Evolutionary conservation across 2,797 vertebrate genomes (phyloP), one percentile per base, ranked within the genome.

Genomic region (Nothura maculosa): DNA sequence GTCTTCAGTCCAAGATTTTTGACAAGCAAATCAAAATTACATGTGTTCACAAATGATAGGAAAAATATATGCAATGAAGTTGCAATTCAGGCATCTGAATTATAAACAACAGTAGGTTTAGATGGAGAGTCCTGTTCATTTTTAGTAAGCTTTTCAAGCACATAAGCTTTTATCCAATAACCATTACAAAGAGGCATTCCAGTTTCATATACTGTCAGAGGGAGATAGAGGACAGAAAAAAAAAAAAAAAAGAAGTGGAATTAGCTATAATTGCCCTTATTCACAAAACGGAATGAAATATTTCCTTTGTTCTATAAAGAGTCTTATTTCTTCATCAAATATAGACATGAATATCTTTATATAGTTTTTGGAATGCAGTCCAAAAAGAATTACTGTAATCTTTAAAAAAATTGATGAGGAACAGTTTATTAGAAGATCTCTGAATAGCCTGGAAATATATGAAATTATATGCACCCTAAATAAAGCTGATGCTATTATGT

Each of bases 401-500:
- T 82, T 90, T 89, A 76, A 87, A 90, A 95, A 54, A 55, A 74
- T 27, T 91, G 88, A 88, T 27, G 79, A 93, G 68, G 63, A 94
- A 67, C 70, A 88, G 60, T 95, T 96, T 96, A 94, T 94, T 95
- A 94, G 89, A 93, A 85, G 61, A 76, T 70, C 89, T 85, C 38
- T 90, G 87, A 88, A 90, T 52, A 52, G 50, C 89, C 95, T 86
- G 84, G 78, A 92, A 95, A 54, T 90, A 92, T 85, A 92, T 84
- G 60, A 95, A 94, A 80, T 74, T 89, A 66, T 81, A 85, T 48
- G 12, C 91, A 61, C 90, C 89, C 92, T 73, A 79, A 93, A 96
- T 96, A 97, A 95, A 95, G 87, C 69, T 93, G 72, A 93, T 85
- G 62, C 60, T 73, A 76, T 95, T 92, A 88, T 78, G 66, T 92